Evolutionary conservation across 2,888 invertebrate genomes (phyloP).

Genomic region (Mesorhabditis sp.): DNA sequence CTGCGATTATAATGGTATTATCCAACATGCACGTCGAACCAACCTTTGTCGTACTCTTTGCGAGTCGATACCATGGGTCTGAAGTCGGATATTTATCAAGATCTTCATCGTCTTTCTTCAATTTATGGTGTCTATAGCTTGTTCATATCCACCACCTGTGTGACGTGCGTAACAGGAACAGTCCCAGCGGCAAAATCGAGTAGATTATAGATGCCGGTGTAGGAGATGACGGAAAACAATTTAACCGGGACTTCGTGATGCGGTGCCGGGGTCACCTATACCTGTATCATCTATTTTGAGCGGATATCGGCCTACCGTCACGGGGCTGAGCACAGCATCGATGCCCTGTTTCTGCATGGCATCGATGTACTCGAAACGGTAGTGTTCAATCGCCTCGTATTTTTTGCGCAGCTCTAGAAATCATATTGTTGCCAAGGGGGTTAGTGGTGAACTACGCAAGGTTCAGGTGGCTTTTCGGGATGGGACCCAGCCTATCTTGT

Average conservation of each 20-base stretch:
- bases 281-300: not conserved
- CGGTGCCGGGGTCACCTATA: slow-evolving; percentile 29
- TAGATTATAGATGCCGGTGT: slow-evolving; percentile 56
- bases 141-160: slow-evolving; percentile 10
- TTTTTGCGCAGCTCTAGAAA: slow-evolving; percentile 36
- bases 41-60: slow-evolving; percentile 31
- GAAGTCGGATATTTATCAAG: slow-evolving; percentile 37
- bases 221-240: slow-evolving; percentile 43
- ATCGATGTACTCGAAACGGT: slow-evolving; percentile 34
- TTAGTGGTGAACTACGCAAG: not conserved
- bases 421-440: not conserved
- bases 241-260: slow-evolving; percentile 39
- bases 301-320: slow-evolving; percentile 24
- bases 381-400: slow-evolving; percentile 41
- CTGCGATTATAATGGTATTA: not conserved
- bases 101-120: slow-evolving; percentile 24
- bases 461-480: not conserved
- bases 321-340: slow-evolving; percentile 44
- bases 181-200: slow-evolving; percentile 58
- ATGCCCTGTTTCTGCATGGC: slow-evolving; percentile 32
- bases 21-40: not conserved
- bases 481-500: not conserved
- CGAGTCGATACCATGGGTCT: slow-evolving; percentile 38
- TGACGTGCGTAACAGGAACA: not conserved
- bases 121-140: not conserved